Evolutionary conservation across 1,140 invertebrate genomes (phyloP), one percentile per base, ranked within the genome.

Genomic region (Acromyrmex echinatior): DNA sequence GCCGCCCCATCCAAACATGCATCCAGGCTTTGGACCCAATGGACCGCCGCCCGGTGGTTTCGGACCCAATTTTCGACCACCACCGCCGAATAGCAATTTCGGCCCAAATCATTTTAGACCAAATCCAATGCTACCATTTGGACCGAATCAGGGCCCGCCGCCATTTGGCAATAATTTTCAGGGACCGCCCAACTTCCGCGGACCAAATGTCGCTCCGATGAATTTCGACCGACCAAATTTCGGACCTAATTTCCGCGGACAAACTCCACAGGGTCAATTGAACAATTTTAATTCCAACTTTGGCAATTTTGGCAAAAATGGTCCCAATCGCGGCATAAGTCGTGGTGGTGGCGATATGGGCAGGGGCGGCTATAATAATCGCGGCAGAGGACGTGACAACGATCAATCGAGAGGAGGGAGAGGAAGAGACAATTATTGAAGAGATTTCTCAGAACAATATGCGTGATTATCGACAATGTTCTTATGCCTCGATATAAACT

Each of bases 141-240:
- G 90, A 0, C 91, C 91, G 1, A 93, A 91, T 86, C 91, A 92
- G 49, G 89, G 90, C 93, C 89, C 80, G 7, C 90, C 90, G 10
- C 87, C 82, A 0, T 93, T 93, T 10, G 88, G 87, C 56, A 92
- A 89, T 31, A 93, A 87, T 68, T 94, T 92, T 70, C 92, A 87
- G 73, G 94, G 94, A 2, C 92, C 94, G 6, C 93, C 94, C 0
- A 95, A 93, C 45, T 95, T 95, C 16, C 90, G 94, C 7, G 93
- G 91, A 35, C 91, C 87, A 0, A 94, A 92, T 78, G 86, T 86
- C 18, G 90, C 90, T 6, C 92, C 93, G 5, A 91, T 93, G 14
- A 94, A 93, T 53, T 95, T 95, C 39, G 94, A 95, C 16, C 56
- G 94, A n/a, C 91, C 92, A 0, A 92, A 92, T 1, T 95, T 95